Evolutionary conservation across 23 tunicate genomes (phyloP).

Genomic region (Oikopleura vanhoeffeni): DNA sequence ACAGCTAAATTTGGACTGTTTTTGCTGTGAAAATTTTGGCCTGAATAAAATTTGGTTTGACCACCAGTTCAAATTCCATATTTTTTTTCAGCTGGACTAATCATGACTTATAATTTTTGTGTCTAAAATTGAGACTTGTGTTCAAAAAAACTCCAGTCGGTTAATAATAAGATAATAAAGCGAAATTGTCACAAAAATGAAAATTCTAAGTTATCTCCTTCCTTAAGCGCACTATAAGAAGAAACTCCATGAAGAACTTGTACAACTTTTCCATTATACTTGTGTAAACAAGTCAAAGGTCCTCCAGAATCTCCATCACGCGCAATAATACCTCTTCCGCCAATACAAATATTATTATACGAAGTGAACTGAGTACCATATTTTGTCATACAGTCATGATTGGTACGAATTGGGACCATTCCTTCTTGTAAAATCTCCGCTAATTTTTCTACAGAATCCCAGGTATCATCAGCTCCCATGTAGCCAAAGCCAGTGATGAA

Average conservation of each 20-base stretch:
- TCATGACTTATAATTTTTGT: no score
- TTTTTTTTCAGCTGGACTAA: no score
- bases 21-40: no score
- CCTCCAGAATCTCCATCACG: slow-evolving; percentile 12
- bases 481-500: slow-evolving; percentile 12
- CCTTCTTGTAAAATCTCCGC: not conserved
- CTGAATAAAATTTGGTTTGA: no score
- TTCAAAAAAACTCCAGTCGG: no score
- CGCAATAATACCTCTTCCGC: not conserved
- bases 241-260: not conserved
- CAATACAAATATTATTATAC: not conserved
- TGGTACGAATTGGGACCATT: not conserved
- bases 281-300: not conserved
- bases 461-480: not conserved
- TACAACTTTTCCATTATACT: not conserved
- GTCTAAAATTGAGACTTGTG: no score
- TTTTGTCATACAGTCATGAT: not conserved
- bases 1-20: no score
- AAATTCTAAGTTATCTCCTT: no score
- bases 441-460: not conserved
- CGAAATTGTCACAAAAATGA: no score
- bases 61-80: no score
- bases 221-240: not conserved
- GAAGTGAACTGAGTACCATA: not conserved
- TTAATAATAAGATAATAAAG: no score